These are phyloP conservation scores for Intellagama lesueurii DNA, from an alignment of 2,797 vertebrate species.

Conservation along the genomic window DNA sequence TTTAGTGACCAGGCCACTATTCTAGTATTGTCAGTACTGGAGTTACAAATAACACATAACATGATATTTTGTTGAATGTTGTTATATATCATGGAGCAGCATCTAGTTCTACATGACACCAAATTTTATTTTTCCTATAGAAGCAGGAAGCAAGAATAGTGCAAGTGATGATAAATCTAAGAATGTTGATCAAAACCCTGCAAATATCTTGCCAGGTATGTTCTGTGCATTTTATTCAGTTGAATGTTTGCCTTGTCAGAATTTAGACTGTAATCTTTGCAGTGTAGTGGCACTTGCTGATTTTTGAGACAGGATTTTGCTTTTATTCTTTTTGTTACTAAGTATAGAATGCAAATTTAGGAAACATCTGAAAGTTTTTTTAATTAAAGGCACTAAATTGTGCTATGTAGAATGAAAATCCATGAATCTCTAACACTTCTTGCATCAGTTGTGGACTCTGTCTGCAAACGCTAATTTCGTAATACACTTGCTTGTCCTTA, in stretches of 20 bases:
- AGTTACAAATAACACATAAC: too few species aligned
- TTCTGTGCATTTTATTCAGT: slow-evolving; percentile 1
- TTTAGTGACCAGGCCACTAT: too few species aligned
- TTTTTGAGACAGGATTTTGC: neutral
- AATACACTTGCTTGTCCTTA: neutral
- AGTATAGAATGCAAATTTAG: too few species aligned
- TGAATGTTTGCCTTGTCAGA: too few species aligned
- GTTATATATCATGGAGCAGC: neutral
- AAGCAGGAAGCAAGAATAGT: slow-evolving; percentile 80
- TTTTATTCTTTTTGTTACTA: neutral
- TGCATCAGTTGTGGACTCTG: neutral
- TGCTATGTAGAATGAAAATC: neutral
- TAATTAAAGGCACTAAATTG: neutral
- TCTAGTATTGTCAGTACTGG: too few species aligned
- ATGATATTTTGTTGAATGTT: too few species aligned
- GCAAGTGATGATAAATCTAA: slow-evolving; percentile 90
- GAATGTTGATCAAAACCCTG: slow-evolving; percentile 88
- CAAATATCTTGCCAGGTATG: slow-evolving; percentile 93
- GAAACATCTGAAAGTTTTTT: neutral
- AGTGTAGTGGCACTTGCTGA: neutral
- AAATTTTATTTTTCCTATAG: slow-evolving; percentile 29
- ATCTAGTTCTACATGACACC: neutral
- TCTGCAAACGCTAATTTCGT: neutral
- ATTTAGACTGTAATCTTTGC: neutral
- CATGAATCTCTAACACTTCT: neutral